phyloP scores from a whole-genome alignment of 2,113 vertebrate genomes.

The Blennius ocellaris region DNA sequence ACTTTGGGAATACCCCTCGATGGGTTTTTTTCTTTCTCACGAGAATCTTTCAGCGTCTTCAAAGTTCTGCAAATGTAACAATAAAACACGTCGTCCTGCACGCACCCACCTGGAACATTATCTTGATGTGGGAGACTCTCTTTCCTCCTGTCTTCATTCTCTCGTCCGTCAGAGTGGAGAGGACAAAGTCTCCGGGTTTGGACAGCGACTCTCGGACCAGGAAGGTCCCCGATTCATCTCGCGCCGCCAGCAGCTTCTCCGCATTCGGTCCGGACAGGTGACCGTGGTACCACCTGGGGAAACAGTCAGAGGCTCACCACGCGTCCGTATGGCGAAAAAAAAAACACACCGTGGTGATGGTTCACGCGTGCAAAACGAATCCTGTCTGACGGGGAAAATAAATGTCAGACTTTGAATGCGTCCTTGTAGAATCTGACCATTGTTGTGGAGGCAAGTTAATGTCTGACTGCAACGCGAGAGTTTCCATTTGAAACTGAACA shows the following conservation, averaged over 20 bases:
- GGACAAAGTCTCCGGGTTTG: constrained; percentile 95
- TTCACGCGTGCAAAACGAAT: no score
- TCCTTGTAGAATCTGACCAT: no score
- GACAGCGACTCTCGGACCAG: constrained; percentile 96
- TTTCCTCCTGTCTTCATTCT: constrained; percentile 75
- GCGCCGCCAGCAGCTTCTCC: constrained; percentile 88
- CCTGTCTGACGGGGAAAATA: no score
- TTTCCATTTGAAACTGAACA: no score
- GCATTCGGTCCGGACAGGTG: constrained; percentile 92
- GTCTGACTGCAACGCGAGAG: no score
- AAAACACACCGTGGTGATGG: no score
- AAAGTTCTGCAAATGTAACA: constrained; percentile 16
- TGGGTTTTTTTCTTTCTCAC: constrained; percentile 1
- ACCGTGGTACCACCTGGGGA: constrained; percentile 93
- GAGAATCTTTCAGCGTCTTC: neutral
- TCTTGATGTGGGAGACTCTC: constrained; percentile 94
- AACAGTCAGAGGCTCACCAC: neutral
- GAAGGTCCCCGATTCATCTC: constrained; percentile 89
- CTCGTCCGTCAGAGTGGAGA: constrained; percentile 90
- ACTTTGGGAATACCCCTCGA: constrained; percentile 53
- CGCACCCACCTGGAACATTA: constrained; percentile 91
- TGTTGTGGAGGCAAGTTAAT: no score
- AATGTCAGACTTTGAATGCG: no score
- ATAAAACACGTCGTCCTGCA: neutral
- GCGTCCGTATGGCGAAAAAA: no score